Percentiles rank a stretch among this genome's conserved stretches.
Conservation (phyloP, 2,888 invertebrate species). For the Petrophora chlorosata region DNA sequence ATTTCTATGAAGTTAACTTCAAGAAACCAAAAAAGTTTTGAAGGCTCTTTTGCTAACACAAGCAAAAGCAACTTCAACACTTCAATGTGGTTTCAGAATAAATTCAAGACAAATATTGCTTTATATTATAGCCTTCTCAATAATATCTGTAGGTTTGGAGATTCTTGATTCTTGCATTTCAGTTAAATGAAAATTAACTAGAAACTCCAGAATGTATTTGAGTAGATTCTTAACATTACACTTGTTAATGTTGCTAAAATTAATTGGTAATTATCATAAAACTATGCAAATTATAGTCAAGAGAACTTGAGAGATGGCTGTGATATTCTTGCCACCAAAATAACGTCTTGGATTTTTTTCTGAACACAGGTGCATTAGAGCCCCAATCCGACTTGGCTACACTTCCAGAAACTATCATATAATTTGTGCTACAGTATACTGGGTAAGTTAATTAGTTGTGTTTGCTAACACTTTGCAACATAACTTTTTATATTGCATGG, state of each 20-base stretch:
- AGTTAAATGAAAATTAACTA: no score
- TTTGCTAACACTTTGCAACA: no score
- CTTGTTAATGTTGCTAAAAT: no score
- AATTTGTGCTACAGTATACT: slow-evolving; percentile 19
- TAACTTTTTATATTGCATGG: no score
- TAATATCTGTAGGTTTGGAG: not conserved
- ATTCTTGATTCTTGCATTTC: no score
- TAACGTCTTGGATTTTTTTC: slow-evolving; percentile 60
- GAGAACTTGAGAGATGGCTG: not conserved
- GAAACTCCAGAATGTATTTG: no score
- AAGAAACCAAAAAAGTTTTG: slow-evolving; percentile 34
- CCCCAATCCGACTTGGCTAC: slow-evolving; percentile 58
- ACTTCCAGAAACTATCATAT: slow-evolving; percentile 51
- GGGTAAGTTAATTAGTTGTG: slow-evolving; percentile 15
- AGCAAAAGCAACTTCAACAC: slow-evolving; percentile 50
- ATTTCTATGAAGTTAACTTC: not conserved
- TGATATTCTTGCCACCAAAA: slow-evolving; percentile 16
- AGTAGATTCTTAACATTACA: no score
- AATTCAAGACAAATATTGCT: slow-evolving; percentile 46
- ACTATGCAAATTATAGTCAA: not conserved
- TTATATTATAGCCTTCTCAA: not conserved
- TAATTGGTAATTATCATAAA: no score
- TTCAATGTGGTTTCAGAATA: slow-evolving; percentile 32
- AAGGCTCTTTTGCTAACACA: slow-evolving; percentile 50
- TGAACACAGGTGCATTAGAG: slow-evolving; percentile 61